Base-by-base conservation (phyloP, 2,113 vertebrate genomes). In the Scortum barcoo region DNA sequence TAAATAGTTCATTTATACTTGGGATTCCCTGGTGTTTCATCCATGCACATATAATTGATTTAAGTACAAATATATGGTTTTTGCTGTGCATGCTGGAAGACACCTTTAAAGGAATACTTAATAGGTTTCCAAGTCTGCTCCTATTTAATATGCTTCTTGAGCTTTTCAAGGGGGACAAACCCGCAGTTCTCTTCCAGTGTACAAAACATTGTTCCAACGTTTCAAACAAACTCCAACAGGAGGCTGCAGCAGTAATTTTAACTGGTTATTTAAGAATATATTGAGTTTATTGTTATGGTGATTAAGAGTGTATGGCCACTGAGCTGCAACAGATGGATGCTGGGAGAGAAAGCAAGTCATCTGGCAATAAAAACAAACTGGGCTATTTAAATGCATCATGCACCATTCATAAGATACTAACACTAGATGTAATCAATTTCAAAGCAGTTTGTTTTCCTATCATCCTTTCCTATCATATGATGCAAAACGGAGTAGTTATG, bases 381-480 rank as follows among this genome's bases (percentile, higher is more conserved):
- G 5, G 14, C 22, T 38, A 40, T 22, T 24, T 50, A 22, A 65
- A 30, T 54, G 2, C n/a, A 24, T 14, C 3, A 20, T 17, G 28
- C 28, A 63, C 16, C 24, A 44, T 71, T 61, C 26, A 16, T 30
- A 24, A 40, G 24, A 58, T 9, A 61, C 10, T 16, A 17, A 7
- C 24, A 7, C 10, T 11, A n/a, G n/a, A n/a, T 12, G 3, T 24
- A 10, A 65, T 42, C 13, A 20, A 19, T 28, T 44, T 7, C 9
- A 19, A 30, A 61, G n/a, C 5, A n/a, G 8, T 42, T 33, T 68
- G 6, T 72, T 46, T 36, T 75, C 76, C 7, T 69, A 57, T 72
- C 9, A 70, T 75, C 76, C 7, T 69, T 53, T 72, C 9, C 67
- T 68, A 56, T 71, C 26, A 75, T 75, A 28, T 72, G 56, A 85